phyloP scores from a whole-genome alignment of 2,888 invertebrate genomes.

The Mechanitis mazaeus region DNA sequence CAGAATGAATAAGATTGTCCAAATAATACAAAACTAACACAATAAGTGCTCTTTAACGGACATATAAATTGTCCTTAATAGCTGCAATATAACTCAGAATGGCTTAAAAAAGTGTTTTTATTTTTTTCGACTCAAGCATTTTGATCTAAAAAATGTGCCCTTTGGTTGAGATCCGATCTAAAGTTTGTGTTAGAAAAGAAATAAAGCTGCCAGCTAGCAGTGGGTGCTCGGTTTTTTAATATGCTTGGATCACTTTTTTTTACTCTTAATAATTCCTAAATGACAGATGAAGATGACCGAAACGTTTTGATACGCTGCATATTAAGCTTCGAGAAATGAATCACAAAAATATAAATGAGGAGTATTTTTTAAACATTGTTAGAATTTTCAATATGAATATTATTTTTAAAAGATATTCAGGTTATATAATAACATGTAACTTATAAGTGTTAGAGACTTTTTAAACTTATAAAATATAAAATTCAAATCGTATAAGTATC shows the following conservation, averaged over 20 bases:
- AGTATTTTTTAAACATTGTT: slow-evolving; percentile 22
- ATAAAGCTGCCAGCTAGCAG: slow-evolving; percentile 61
- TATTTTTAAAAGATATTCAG: too few relatives aligned
- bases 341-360: slow-evolving; percentile 39
- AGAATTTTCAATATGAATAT: background rate
- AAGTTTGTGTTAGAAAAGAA: slow-evolving; percentile 67
- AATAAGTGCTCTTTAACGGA: slow-evolving; percentile 68
- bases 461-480: background rate
- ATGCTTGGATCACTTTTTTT: slow-evolving; percentile 38
- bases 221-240: slow-evolving; percentile 60
- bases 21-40: slow-evolving; percentile 58
- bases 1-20: slow-evolving; percentile 45
- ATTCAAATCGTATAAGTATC: background rate
- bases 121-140: slow-evolving; percentile 64
- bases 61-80: slow-evolving; percentile 70
- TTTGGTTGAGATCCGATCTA: slow-evolving; percentile 68
- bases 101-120: slow-evolving; percentile 60
- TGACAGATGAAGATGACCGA: slow-evolving; percentile 69
- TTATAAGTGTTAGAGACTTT: background rate
- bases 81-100: slow-evolving; percentile 62
- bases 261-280: slow-evolving; percentile 59
- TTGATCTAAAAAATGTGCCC: slow-evolving; percentile 52
- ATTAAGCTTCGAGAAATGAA: slow-evolving; percentile 38
- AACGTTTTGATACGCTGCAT: slow-evolving; percentile 49
- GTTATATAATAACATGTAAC: too few relatives aligned